phyloP scores from a whole-genome alignment of 2,888 invertebrate species.

The Stenotaenia linearis region DNA sequence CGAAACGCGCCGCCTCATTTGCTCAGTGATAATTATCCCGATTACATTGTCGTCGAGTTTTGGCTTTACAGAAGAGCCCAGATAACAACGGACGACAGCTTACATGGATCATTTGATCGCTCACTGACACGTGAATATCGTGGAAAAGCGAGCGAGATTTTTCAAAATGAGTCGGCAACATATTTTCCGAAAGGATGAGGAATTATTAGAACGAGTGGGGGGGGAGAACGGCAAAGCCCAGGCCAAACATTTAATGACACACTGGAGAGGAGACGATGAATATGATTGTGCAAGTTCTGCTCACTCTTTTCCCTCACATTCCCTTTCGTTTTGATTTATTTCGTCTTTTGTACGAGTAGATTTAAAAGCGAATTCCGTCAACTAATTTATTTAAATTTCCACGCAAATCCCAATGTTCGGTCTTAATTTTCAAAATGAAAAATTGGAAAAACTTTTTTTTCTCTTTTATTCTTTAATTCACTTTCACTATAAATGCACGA shows the following conservation, averaged over 20 bases:
- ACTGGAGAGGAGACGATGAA: not conserved
- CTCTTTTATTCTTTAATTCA: not conserved
- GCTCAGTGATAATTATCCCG: slow-evolving; percentile 14
- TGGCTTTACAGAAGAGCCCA: not conserved
- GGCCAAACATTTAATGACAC: slow-evolving; percentile 10
- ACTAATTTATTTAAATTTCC: slow-evolving; percentile 12
- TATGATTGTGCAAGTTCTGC: not conserved
- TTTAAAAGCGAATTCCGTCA: slow-evolving; percentile 8
- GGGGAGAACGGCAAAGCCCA: not conserved
- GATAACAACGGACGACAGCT: not conserved
- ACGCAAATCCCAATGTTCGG: not conserved
- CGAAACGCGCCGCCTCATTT: slow-evolving; percentile 13
- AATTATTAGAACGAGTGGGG: not conserved
- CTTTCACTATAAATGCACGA: not conserved
- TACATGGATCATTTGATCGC: slow-evolving; percentile 17
- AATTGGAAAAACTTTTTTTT: not conserved
- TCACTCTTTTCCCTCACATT: not conserved
- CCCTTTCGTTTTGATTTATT: not conserved
- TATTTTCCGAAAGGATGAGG: not conserved
- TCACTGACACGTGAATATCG: not conserved
- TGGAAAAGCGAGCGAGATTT: not conserved
- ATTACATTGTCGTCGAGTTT: slow-evolving; percentile 3
- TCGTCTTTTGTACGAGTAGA: not conserved
- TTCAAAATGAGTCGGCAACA: not conserved
- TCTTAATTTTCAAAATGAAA: not conserved